Evolutionary conservation across 2,113 vertebrate species (phyloP), one percentile per base, ranked within the genome.

Genomic region (Otolemur garnettii): DNA sequence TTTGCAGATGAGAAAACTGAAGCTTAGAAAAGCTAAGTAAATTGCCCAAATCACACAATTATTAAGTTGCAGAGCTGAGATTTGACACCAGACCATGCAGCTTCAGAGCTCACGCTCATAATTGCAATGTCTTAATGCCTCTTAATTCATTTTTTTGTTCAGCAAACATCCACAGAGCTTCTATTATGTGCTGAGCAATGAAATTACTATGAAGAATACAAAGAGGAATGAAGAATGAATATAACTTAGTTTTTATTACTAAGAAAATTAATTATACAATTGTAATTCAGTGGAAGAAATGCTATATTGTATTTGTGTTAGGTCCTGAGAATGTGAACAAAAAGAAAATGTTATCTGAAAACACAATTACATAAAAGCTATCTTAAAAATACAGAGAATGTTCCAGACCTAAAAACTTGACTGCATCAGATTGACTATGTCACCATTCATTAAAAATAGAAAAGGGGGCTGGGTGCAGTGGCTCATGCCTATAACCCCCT

Each of bases 261-360:
- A 75, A 88, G 55, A 90, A 96, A 93, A 89, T 42, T 55, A 85
- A 21, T 91, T 59, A 83, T 30, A 81, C 22, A 22, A 13, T 79
- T 80, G 55, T 26, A 92, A 96, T 80, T 74, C 28, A 71, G 50
- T 66, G 1, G 80, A 91, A 86, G n/a, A 89, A 89, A 94, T 91
- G 24, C 35, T 90, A 38, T 18, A 30, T 57, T 64, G 21, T 19
- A 69, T 91, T 87, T 74, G 19, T 66, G 35, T 19, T 94, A 84
- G 15, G 12, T 78, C 22, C 87, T 72, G 35, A 87, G 57, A 85
- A 93, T 53, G 24, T 42, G 69, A 59, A 85, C 33, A 38, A n/a
- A 75, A 77, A 77, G 18, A 85, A 91, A 94, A 57, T 68, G 26
- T 24, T 15, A 87, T 57, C 72, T 68, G 69, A 84, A 93, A 93